Base-by-base conservation (phyloP, 2,797 vertebrate species). In the Serranus cabrilla region DNA sequence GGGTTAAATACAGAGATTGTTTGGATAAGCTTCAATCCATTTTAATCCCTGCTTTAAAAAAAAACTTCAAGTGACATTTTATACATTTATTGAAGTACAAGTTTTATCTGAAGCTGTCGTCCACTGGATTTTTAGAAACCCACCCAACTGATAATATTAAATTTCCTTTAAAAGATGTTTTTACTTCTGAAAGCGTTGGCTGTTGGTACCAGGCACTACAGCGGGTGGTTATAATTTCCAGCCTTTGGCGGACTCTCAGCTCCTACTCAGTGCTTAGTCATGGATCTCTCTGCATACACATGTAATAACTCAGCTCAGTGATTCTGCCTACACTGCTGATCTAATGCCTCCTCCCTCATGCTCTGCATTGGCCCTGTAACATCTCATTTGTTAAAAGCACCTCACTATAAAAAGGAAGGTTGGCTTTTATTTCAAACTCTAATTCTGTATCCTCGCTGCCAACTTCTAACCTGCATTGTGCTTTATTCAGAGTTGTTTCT, bases 201-300 rank as follows among this genome's bases (percentile, higher is more conserved):
- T 57, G 39, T 66, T 70, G 39, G 51, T 23, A 21, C 17, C 3
- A 40, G 63, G 65, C 66, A 50, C 16, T 40, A 59, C 54, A 74
- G 64, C 0, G 27, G 55, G 23, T 37, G 55, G 40, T 8, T 69
- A 25, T 78, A 69, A 72, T 81, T 80, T 78, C 60, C 75, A 74
- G 76, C 75, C 78, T 54, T 67, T 65, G 79, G 79, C 71, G 13
- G 17, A 69, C 71, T 76, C 67, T 64, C 31, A 2, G 65, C 80
- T 89, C 87, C 78, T 62, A 67, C 84, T 89, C 71, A 47, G 56
- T 67, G 81, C 81, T 91, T 88, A 89, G 81, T 92, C 90, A 92
- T 84, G 70, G 59, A 59, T 86, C 78, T 86, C 60, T 86, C 42
- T 76, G 63, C 70, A 67, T 76, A 56, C 63, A 80, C 81, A 57